Evolutionary conservation across 2,888 invertebrate genomes (phyloP), one percentile per base, ranked within the genome.

Genomic region (Lobophora halterata): DNA sequence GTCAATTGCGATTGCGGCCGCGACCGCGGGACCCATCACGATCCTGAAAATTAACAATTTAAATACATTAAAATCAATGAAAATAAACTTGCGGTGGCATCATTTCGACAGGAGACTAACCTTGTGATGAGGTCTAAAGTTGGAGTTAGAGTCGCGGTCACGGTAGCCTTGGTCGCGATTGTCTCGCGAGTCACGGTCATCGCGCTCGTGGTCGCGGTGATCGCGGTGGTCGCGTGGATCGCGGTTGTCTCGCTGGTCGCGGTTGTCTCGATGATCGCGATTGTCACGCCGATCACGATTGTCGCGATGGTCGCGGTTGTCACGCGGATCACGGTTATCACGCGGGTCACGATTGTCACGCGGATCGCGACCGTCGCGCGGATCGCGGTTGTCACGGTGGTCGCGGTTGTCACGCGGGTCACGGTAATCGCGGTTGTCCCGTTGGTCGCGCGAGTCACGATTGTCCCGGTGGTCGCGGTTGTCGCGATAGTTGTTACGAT

Each of bases 1-100:
- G 70, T 82, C 72, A 85, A 63, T 86, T 86, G 55, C 88, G 83
- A 52, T 73, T 75, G 51, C 88, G 83, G 13, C 87, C 86, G 41
- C 86, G 86, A 28, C 86, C 86, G 26, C 87, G 85, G 20, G 85
- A 79, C 14, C 85, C 86, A 25, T 87, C 87, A 27, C 87, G 79
- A 38, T 86, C 85, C 86, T 86, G 75, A 29, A 79, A 77, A 52
- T 50, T 54, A 13, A 23, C 30, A 44, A 21, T n/a, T n/a, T 39
- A 39, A 47, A 13, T 18, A 31, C 16, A 33, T 41, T 28, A 44
- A 3, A 23, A 25, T 19, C n/a, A 9, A 18, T 9, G 34, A 28
- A 6, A 23, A 5, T 12, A 19, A 4, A n/a, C 27, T 30, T 12
- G 25, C 13, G 17, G 7, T 25, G 26, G n/a, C 20, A 11, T 28